These are phyloP conservation scores for Luehdorfia chinensis DNA, from an alignment of 1,140 invertebrate species.

Conservation along the genomic window DNA sequence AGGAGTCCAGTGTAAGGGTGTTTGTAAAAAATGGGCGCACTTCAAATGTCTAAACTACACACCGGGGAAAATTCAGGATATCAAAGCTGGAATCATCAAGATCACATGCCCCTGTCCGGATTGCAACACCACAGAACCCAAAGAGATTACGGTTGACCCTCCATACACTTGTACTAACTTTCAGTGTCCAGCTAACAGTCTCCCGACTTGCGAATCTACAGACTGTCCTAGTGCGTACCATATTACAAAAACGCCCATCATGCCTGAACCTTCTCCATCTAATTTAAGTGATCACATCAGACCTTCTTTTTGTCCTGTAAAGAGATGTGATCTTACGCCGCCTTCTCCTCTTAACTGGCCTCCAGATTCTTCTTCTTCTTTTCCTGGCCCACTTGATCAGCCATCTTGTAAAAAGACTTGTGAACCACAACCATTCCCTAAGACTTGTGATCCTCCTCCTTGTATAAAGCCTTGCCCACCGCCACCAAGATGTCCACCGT, in stretches of 20 bases:
- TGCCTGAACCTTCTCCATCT: conserved; percentile 2
- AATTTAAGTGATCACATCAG: conserved; percentile 5
- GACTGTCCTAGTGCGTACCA: conserved; percentile 30
- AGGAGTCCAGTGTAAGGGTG: conserved; percentile 54
- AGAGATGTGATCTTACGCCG: conserved; percentile 1
- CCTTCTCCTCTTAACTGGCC: conserved; percentile 3
- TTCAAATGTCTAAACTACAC: conserved; percentile 54
- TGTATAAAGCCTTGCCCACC: conserved; percentile 3
- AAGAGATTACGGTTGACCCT: conserved; percentile 27
- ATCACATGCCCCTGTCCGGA: conserved; percentile 54
- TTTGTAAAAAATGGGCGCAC: conserved; percentile 58
- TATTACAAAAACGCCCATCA: conserved; percentile 1
- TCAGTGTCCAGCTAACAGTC: conserved; percentile 32
- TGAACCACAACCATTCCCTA: background rate
- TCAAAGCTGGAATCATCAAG: conserved; percentile 44
- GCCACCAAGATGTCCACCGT: background rate
- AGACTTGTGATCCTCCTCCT: background rate
- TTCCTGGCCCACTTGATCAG: background rate
- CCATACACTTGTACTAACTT: conserved; percentile 31
- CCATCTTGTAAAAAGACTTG: background rate
- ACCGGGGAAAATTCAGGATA: conserved; percentile 50
- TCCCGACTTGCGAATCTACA: conserved; percentile 23
- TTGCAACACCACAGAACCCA: conserved; percentile 31
- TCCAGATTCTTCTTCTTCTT: conserved; percentile 3
- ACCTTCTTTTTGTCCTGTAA: conserved; percentile 7